Percentiles rank a stretch among this genome's conserved stretches.
These are phyloP conservation scores for Fregetta grallaria DNA, from an alignment of 2,113 vertebrate genomes.

Conservation along the genomic window DNA sequence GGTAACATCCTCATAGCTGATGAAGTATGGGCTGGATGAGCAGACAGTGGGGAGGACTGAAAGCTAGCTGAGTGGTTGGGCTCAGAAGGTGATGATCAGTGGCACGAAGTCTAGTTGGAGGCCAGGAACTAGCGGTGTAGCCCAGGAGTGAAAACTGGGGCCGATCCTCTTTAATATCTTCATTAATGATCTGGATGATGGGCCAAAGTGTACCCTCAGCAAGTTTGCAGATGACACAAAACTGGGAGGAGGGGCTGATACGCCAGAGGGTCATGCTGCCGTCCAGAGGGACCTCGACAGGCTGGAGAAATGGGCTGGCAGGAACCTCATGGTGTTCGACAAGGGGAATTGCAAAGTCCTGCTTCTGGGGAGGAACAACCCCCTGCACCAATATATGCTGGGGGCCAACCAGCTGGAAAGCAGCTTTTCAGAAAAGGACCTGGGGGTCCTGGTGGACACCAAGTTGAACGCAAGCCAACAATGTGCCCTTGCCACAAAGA, in stretches of 20 bases:
- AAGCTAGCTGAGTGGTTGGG: background rate
- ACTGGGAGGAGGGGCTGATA: background rate
- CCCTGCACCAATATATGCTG: background rate
- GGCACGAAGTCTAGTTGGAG: background rate
- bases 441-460: background rate
- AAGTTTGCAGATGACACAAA: background rate
- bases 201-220: background rate
- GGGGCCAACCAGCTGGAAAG: background rate
- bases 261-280: background rate
- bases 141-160: too few relatives aligned
- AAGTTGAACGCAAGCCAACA: background rate
- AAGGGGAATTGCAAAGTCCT: background rate
- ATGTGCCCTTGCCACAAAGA: background rate
- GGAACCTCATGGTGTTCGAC: background rate
- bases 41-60: background rate
- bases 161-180: background rate
- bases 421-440: background rate
- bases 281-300: background rate
- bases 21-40: background rate
- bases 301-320: background rate
- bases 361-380: background rate
- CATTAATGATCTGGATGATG: background rate
- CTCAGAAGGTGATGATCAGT: background rate
- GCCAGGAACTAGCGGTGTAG: background rate
- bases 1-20: background rate